Base-by-base conservation (phyloP, 2,797 vertebrate genomes). In the Gymnothorax javanicus region DNA sequence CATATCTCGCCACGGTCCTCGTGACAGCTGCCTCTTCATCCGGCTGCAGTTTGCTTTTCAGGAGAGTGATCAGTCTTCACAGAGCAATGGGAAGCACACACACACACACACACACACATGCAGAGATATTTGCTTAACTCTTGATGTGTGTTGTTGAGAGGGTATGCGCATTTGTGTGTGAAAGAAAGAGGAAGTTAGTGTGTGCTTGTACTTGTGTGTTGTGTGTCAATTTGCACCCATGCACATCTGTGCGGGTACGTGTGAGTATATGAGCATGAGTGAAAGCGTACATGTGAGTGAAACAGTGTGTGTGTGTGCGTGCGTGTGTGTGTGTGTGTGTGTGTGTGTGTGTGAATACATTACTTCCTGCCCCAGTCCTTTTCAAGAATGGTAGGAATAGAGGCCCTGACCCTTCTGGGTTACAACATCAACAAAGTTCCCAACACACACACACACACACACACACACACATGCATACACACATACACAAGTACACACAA, bases 321-420 rank as follows among this genome's bases (percentile, higher is more conserved):
- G 33, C 2, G 33, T 43, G 33, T 43, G 33, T 43, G 33, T 43
- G 33, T 43, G 33, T 43, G 33, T 43, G 33, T 9, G 58, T 59
- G 58, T 3, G 59, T 62, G 59, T 62, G 59, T 13, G 60, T 62
- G 58, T 59, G 60, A 15, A 17, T 17, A 13, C 60, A 62, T 17
- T 2, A 85, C 81, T 84, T 89, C 89, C 87, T 87, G 69, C 64
- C 83, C 27, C 15, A 15, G 84, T 69, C 23, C 81, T 59, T 64
- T 87, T 8, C 20, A 87, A 88, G 84, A 90, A 90, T 90, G 23
- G 84, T 84, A 88, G 89, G 89, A 90, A 87, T 57, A 15, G 50
- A 79, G 83, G 64, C 71, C 84, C 56, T 85, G 67, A 60, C 71
- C 62, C 85, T 69, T 11, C 20, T 75, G 69, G 33, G 58, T 59